Percentiles rank a stretch among this genome's conserved stretches.
Conservation (phyloP, 1,140 invertebrate genomes). For the Listronotus bonariensis region DNA sequence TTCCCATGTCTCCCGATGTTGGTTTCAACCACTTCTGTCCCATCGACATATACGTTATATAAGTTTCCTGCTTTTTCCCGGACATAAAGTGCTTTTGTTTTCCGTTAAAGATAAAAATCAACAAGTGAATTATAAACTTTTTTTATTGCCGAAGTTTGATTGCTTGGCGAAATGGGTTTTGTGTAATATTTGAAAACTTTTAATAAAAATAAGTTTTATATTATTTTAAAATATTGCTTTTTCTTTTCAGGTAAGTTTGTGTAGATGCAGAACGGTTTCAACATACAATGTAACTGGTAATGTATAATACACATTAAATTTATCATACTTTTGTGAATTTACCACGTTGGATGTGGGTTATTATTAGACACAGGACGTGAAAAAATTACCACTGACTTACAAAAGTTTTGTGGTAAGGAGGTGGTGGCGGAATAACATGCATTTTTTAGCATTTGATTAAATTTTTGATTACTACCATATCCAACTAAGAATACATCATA, state of each 20-base stretch:
- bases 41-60: slow-evolving; percentile 6
- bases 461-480: too few species aligned
- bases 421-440: too few species aligned
- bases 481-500: too few species aligned
- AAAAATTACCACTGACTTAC: too few species aligned
- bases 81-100: not conserved
- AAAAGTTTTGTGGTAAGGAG: too few species aligned
- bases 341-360: too few species aligned
- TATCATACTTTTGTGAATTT: too few species aligned
- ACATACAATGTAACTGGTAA: not conserved
- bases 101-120: not conserved
- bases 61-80: not conserved
- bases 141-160: not conserved
- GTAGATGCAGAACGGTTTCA: not conserved
- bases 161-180: not conserved
- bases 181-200: not conserved
- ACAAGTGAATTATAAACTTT: slow-evolving; percentile 1
- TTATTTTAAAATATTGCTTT: not conserved
- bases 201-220: not conserved
- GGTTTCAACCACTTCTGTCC: slow-evolving; percentile 2
- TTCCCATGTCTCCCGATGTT: slow-evolving; percentile 4
- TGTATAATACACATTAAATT: too few species aligned
- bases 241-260: slow-evolving; percentile 7
- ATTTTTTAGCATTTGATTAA: too few species aligned
- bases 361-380: too few species aligned